A percentile compares a stretch with the other conserved stretches of the same genome.
phyloP scores from a whole-genome alignment of 2,113 vertebrate genomes.

The Phalacrocorax brasilianus region DNA sequence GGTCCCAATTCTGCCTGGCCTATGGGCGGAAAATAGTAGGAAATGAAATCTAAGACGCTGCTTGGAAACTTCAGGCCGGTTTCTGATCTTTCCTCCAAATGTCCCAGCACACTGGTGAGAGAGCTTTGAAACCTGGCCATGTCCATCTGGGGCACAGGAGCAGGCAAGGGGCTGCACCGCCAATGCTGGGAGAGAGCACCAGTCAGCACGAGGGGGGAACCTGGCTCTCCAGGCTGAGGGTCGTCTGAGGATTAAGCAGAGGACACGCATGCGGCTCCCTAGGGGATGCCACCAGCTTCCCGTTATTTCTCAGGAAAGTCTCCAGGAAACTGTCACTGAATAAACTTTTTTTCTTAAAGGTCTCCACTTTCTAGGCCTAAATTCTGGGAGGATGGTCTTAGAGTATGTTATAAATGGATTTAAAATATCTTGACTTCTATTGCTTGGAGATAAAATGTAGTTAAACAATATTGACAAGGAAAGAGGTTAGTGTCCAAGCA shows the following conservation, averaged over 20 bases:
- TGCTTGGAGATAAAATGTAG: background rate
- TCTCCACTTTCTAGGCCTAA: background rate
- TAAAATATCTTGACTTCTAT: background rate
- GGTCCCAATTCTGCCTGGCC: background rate
- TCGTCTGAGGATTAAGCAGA: constrained; percentile 26
- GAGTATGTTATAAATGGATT: background rate
- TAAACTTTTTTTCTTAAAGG: background rate
- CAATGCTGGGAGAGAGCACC: background rate
- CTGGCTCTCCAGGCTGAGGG: background rate
- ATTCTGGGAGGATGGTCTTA: background rate
- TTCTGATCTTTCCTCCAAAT: constrained; percentile 6
- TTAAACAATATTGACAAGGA: background rate
- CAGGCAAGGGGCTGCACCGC: background rate
- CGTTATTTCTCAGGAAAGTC: background rate
- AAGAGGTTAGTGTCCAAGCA: background rate
- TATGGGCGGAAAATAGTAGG: background rate
- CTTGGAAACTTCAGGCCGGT: background rate
- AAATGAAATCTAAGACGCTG: constrained; percentile 2
- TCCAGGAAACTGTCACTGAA: background rate
- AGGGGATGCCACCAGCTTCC: background rate
- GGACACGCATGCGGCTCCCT: background rate
- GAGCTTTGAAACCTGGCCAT: background rate
- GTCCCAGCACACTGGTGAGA: background rate
- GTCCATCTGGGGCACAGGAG: background rate
- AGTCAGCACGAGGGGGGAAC: background rate